These are phyloP conservation scores for Pemphredon lugubris DNA, from an alignment of 2,888 invertebrate species.

Conservation along the genomic window DNA sequence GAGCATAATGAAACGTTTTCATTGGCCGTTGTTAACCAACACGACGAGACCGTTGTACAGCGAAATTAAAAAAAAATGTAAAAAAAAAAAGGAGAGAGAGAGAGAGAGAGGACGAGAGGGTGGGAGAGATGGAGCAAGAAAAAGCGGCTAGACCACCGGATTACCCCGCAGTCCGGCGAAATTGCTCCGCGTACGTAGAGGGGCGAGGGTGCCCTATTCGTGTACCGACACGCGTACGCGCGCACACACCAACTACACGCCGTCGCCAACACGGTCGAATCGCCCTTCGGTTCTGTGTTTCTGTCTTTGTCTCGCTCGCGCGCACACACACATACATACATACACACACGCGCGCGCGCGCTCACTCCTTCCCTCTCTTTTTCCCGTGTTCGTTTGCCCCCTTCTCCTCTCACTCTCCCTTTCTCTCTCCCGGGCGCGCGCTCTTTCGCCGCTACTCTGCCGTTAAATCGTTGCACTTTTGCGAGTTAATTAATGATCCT, in stretches of 20 bases:
- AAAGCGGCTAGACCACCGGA: conserved; percentile 17
- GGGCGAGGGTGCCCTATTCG: background rate
- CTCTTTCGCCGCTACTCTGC: conserved; percentile 9
- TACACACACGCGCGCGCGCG: too few species aligned
- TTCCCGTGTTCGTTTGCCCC: background rate
- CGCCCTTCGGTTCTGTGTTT: too few species aligned
- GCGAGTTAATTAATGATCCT: conserved; percentile 57
- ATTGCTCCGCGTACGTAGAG: conserved; percentile 24
- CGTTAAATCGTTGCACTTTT: conserved; percentile 53
- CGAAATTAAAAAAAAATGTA: conserved; percentile 36
- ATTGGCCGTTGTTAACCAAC: conserved; percentile 55
- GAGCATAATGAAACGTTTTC: conserved; percentile 62
- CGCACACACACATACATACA: too few species aligned
- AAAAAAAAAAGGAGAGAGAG: conserved; percentile 7
- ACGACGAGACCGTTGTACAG: conserved; percentile 14
- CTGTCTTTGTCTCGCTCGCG: too few species aligned
- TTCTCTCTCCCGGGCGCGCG: background rate
- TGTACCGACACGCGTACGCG: background rate
- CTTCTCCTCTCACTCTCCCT: background rate
- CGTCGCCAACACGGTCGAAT: too few species aligned
- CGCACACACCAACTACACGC: too few species aligned
- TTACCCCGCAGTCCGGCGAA: conserved; percentile 12
- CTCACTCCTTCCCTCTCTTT: too few species aligned
- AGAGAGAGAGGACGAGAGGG: background rate
- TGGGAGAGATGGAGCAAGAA: conserved; percentile 10